Evolutionary conservation across 1,140 invertebrate genomes (phyloP).

Genomic region (Camponotus pennsylvanicus): DNA sequence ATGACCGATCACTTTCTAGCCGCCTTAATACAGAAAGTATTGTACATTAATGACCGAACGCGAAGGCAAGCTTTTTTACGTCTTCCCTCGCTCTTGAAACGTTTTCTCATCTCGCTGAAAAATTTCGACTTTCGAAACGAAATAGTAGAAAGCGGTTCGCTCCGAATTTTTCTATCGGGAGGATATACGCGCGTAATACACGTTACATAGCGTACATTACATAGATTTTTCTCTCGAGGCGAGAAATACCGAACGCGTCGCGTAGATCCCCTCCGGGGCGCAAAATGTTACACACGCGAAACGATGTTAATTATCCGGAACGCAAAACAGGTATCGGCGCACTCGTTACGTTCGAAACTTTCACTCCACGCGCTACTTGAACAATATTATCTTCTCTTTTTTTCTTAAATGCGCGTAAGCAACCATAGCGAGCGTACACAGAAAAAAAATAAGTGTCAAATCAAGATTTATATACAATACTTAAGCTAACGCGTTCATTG

Average conservation of each 20-base stretch:
- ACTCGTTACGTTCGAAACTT: slow-evolving; percentile 77
- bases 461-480: too few relatives aligned
- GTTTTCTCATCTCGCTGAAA: slow-evolving; percentile 2
- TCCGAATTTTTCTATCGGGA: background rate
- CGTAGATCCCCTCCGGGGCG: background rate
- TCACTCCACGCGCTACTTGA: slow-evolving; percentile 79
- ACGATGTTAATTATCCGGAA: slow-evolving; percentile 75
- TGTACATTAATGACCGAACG: slow-evolving; percentile 9
- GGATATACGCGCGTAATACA: too few relatives aligned
- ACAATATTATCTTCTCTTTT: slow-evolving; percentile 71
- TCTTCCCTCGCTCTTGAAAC: background rate
- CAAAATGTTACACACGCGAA: slow-evolving; percentile 65
- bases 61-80: too few relatives aligned
- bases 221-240: background rate
- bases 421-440: slow-evolving; percentile 40
- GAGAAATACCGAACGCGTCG: background rate
- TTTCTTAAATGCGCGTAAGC: slow-evolving; percentile 56
- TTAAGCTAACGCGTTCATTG: too few relatives aligned
- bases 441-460: too few relatives aligned
- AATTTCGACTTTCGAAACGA: slow-evolving; percentile 4
- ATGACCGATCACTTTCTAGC: slow-evolving; percentile 49
- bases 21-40: slow-evolving; percentile 16
- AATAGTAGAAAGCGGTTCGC: background rate
- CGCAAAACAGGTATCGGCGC: slow-evolving; percentile 74
- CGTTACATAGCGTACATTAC: background rate